Evolutionary conservation across 2,797 vertebrate species (phyloP), one percentile per base, ranked within the genome.

Genomic region (Zalophus californianus): DNA sequence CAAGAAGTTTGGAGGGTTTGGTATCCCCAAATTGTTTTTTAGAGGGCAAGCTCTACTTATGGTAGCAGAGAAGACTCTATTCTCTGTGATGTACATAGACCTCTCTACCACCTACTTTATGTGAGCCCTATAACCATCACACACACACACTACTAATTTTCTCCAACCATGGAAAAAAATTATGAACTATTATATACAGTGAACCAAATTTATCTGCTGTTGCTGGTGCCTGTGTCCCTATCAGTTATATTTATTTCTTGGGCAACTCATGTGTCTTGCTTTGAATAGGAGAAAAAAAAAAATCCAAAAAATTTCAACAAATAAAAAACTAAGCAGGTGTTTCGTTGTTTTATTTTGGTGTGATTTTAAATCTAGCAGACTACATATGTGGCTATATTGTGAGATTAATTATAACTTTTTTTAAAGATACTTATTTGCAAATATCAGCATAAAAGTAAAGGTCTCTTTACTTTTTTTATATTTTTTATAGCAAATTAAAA

Each of bases 121-220:
- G 48, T 94, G 89, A 87, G 27, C 9, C 29, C 60, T 20, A 7
- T 58, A 80, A 72, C 38, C 88, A 87, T 38, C 58, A 56, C 44
- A 50, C 56, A 86, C 35, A 86, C 29, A 92, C 32, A 83, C 92
- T 84, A 64, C 70, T 88, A 75, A 88, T 97, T 95, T 97, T 90
- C 92, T 73, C 86, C 84, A 90, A 88, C 60, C 91, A 66, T 77
- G 48, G 64, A 38, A 83, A 78, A 82, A 92, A 94, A 96, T 50
- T 88, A 52, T 72, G 77, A 95, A 52, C 88, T 60, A 54, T 90
- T 90, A 66, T 60, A 80, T 90, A 86, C 14, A 80, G 72, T 66
- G 84, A 90, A 87, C n/a, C 29, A 66, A 60, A 58, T 94, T 77
- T 78, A 87, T 90, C 70, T 94, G 64, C 41, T 56, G 2, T 8